phyloP scores from a whole-genome alignment of 2,113 vertebrate species.

The Colistium nudipinnis region DNA sequence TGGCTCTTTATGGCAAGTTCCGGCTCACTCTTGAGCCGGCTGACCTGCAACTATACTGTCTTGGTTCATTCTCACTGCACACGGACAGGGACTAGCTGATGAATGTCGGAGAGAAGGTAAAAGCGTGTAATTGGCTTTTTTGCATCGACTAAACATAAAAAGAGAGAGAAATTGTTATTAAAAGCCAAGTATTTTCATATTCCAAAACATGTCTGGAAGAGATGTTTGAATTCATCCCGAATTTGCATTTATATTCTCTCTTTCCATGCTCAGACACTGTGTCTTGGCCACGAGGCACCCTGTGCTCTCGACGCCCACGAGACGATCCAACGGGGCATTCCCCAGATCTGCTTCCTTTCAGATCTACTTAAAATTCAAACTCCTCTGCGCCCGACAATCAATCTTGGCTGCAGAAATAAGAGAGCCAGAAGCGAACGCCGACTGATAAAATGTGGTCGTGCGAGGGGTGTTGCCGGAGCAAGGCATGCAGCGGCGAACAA shows the following conservation, averaged over 20 bases:
- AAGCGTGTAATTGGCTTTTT: no score
- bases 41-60: no score
- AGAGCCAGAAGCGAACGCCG: not conserved
- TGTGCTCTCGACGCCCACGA: slow-evolving; percentile 24
- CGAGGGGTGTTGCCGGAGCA: no score
- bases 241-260: not conserved
- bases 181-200: not conserved
- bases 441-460: not conserved
- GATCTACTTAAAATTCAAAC: slow-evolving; percentile 14
- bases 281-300: no score
- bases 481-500: no score
- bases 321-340: slow-evolving; percentile 17
- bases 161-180: no score
- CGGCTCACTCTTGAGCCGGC: no score
- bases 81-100: no score
- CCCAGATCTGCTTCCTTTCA: not conserved
- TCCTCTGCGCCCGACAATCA: not conserved
- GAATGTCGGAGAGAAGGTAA: no score
- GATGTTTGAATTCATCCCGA: not conserved
- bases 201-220: not conserved
- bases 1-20: no score
- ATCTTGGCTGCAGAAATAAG: not conserved
- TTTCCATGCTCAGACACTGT: not conserved
- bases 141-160: no score
- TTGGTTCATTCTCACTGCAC: no score